Base-by-base conservation (phyloP, 2,888 invertebrate species). In the Ophonus ardosiacus region DNA sequence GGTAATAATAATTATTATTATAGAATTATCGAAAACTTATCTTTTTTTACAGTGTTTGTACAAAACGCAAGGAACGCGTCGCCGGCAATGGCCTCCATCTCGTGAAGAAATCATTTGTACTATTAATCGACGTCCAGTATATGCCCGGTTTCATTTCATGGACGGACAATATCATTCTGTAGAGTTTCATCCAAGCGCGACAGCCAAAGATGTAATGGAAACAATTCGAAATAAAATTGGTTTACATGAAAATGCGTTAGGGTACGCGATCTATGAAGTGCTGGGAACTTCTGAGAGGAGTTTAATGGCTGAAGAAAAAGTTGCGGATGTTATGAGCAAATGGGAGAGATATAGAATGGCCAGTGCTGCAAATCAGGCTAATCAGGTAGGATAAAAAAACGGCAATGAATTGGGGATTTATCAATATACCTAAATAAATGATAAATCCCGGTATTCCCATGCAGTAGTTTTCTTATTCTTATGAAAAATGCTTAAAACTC, bases 81-180 rank as follows among this genome's bases (percentile, higher is more conserved):
- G 97, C 5, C 93, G 98, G 0, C 96, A 98, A 87, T 96, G 96
- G 93, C 97, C 98, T 3, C 98, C 98, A 0, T 98, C 98, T 1
- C 94, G 96, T 81, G 97, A 98, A 89, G 98, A 98, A 92, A 96
- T 98, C 86, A 93, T 97, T 88, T 98, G 98, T 89, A 98, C 98
- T 6, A 97, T 97, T 61, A 97, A 98, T 88, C 93, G 98, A 71
- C 93, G 98, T 76, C 97, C 97, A 0, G 96, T 98, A 87, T 98
- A 98, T 90, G 97, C 98, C 2, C 94, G 97, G 71, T 97, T 98
- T 89, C 94, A 97, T 90, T 95, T 98, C 89, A 95, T 98, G 94
- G 98, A 98, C 90, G 98, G 98, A 0, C 98, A 98, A 89, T 98
- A 98, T 90, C 97, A 98, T 91, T 97, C 98, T 0, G 95, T 98